phyloP scores from a whole-genome alignment of 2,797 vertebrate genomes.

The Melanitta fusca region DNA sequence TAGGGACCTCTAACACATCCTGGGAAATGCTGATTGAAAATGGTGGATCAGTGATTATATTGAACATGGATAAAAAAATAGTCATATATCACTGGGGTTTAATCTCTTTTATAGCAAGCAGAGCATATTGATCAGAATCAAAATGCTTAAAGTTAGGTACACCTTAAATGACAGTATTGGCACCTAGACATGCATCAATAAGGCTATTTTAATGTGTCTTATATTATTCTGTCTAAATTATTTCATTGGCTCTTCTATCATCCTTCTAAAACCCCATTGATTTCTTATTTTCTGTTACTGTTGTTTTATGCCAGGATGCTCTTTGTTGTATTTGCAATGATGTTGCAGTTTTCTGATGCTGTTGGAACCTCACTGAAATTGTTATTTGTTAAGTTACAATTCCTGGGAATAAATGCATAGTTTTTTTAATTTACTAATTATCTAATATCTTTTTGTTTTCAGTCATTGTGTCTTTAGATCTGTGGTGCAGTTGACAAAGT shows the following conservation, averaged over 20 bases:
- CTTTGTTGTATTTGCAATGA: slow-evolving; percentile 14
- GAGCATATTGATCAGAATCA: slow-evolving; percentile 49
- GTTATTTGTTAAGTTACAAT: background rate
- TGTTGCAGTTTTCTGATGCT: background rate
- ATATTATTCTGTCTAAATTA: slow-evolving; percentile 44
- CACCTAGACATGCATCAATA: slow-evolving; percentile 27
- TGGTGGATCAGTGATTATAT: background rate
- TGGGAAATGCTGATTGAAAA: slow-evolving; percentile 53
- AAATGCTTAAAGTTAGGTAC: slow-evolving; percentile 16
- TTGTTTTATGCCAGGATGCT: background rate
- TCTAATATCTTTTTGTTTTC: background rate
- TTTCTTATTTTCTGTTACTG: slow-evolving; percentile 18
- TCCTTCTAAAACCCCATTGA: background rate
- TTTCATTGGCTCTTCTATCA: slow-evolving; percentile 49
- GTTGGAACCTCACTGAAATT: background rate
- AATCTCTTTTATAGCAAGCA: slow-evolving; percentile 45
- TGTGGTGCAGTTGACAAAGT: background rate
- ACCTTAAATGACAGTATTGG: slow-evolving; percentile 50
- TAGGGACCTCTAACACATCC: background rate
- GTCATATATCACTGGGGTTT: slow-evolving; percentile 42
- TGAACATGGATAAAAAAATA: slow-evolving; percentile 12
- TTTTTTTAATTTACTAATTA: background rate
- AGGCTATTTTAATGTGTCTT: background rate
- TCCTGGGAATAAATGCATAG: background rate
- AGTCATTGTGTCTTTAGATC: background rate